Base-by-base conservation (phyloP, 2,888 invertebrate genomes). In the Unio delphinus region DNA sequence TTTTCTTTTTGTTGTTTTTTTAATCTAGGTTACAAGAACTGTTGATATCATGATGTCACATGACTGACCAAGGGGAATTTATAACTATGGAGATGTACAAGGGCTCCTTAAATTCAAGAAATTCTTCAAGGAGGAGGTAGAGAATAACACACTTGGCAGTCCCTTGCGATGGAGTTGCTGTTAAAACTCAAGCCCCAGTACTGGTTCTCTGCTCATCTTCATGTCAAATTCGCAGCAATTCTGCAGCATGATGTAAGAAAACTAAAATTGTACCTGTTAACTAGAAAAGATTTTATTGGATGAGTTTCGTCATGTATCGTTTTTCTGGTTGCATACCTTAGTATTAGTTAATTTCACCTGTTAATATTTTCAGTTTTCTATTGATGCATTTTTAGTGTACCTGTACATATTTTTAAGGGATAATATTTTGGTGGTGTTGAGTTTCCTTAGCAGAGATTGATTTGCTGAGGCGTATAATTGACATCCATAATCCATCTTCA, bases 181-280 rank as follows among this genome's bases (percentile, higher is more conserved):
- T 91, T 93, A 69, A 89, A 92, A 57, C 89, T 99, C 67, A 93
- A 95, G 88, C 99, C 99, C 15, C 91, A 92, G 0, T 96, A 95
- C 90, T 99, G 99, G 98, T 99, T 99, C 77, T 81, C 90, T 45
- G 99, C 98, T 55, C 99, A 99, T 92, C 92, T 99, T 78, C 99
- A 99, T 90, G 96, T 96, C 82, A 96, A 97, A 91, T 99, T 98
- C 91, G 94, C 95, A 18, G 99, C 98, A 0, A 81, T 96, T 4
- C 93, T 99, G 8, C 92, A 93, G 56, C 97, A 98, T 89, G 90
- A 92, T 71, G 91, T 91, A 23, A 89, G 91, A 59, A 34, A 34
- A 8, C 34, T 34, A 34, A 34, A 7, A 34, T 8, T 26, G 54
- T 64, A 11, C 26, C 18, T 60, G 20, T 34, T 6, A 20, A 20